These are phyloP conservation scores for Hypanus sabinus DNA, from an alignment of 2,113 vertebrate genomes.

Conservation along the genomic window DNA sequence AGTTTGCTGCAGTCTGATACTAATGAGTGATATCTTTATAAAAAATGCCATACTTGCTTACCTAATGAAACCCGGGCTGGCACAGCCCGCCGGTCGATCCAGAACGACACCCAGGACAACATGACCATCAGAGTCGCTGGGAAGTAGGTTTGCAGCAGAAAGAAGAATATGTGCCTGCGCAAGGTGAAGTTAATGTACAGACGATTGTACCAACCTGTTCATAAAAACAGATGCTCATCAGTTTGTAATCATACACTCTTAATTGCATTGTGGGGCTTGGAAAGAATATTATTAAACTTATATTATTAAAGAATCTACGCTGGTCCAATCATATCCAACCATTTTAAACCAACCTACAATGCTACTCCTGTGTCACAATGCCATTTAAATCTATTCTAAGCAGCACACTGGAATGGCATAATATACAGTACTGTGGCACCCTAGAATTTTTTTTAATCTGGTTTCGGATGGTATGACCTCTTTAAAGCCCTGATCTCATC, in stretches of 20 bases:
- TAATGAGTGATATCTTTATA: background rate
- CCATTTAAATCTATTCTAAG: background rate
- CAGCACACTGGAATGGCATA: background rate
- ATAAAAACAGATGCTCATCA: constrained; percentile 35
- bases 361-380: background rate
- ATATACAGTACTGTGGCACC: no score
- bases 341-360: background rate
- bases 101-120: constrained; percentile 91
- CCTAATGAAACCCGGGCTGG: constrained; percentile 87
- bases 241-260: background rate
- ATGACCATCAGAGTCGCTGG: constrained; percentile 88
- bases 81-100: constrained; percentile 82
- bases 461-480: no score
- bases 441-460: no score
- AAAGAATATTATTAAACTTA: background rate
- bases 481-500: no score
- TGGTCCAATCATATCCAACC: background rate
- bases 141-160: constrained; percentile 88
- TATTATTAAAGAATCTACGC: background rate
- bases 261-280: background rate
- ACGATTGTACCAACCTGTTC: constrained; percentile 85
- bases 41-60: constrained; percentile 48
- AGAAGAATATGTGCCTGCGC: constrained; percentile 86
- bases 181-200: constrained; percentile 89
- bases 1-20: no score